Evolutionary conservation across 2,888 invertebrate species (phyloP), one percentile per base, ranked within the genome.

Genomic region (Entomobrya multifasciata): DNA sequence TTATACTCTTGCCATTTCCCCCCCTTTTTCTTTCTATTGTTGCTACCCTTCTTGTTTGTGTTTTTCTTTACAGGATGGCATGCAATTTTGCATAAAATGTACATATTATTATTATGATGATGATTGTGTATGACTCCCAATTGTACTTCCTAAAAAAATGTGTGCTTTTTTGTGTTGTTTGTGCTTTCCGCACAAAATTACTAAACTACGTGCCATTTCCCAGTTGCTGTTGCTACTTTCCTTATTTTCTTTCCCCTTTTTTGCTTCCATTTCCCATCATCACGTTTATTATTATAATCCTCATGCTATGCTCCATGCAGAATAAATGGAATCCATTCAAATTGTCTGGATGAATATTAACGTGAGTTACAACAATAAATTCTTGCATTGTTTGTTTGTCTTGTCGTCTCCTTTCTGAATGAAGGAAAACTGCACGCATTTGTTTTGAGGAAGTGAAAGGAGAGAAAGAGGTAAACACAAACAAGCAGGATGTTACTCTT

Each of bases 21-120:
- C 27, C 22, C 27, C 52, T 27, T 72, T 52, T 49, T 72, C 27
- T 25, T 20, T 49, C 72, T 49, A 17, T 49, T 72, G 72, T 52
- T 72, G 41, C n/a, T n/a, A n/a, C n/a, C n/a, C n/a, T n/a, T n/a
- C n/a, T 44, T 17, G 36, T 17, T 70, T 20, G 1, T 25, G 13
- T 8, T 49, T 49, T 30, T 30, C 25, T 70, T 70, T 70, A 3
- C 47, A 22, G 72, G 72, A 72, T 72, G 72, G 72, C 27, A 49
- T 72, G 49, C 72, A 49, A 72, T 72, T 72, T 72, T 72, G 72
- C 72, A 72, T 72, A 72, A 72, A 72, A 72, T 27, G 49, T 30
- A 52, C 72, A 49, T 30, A 72, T 72, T 72, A 72, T 72, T 72
- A 72, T 72, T 27, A 57, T 22, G 5, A 6, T 49, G 5, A 49